These are phyloP conservation scores for Drusus annulatus DNA, from an alignment of 1,140 invertebrate species.

Conservation along the genomic window DNA sequence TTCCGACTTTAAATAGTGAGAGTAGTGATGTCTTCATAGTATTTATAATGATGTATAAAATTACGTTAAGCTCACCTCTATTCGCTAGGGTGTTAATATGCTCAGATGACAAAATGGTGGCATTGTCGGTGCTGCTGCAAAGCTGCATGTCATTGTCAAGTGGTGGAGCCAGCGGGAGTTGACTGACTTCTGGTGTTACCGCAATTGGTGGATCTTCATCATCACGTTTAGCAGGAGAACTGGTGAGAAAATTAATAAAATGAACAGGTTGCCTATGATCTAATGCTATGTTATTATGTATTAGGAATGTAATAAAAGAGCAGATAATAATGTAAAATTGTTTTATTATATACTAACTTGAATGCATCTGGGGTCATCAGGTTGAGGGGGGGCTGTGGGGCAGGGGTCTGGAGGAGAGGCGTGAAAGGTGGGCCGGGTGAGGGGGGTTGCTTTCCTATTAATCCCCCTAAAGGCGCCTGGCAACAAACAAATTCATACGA, in stretches of 20 bases:
- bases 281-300: too few species aligned
- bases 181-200: conserved; percentile 62
- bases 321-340: too few species aligned
- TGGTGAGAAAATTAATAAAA: conserved; percentile 41
- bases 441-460: conserved; percentile 40
- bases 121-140: conserved; percentile 45
- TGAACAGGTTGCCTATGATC: too few species aligned
- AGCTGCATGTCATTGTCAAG: conserved; percentile 50
- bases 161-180: conserved; percentile 45
- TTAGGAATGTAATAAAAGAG: too few species aligned
- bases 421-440: conserved; percentile 43
- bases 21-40: too few species aligned
- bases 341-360: conserved; percentile 67
- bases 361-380: conserved; percentile 93
- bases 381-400: conserved; percentile 66
- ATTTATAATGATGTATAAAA: too few species aligned
- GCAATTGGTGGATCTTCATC: conserved; percentile 67
- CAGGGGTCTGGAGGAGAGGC: conserved; percentile 37
- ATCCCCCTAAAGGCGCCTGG: conserved; percentile 36
- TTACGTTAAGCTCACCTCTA: conserved; percentile 28
- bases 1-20: too few species aligned
- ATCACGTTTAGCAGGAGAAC: conserved; percentile 68
- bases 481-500: too few species aligned
- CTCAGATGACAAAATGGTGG: conserved; percentile 25
- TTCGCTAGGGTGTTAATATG: conserved; percentile 32